Conservation (phyloP, 2,113 vertebrate genomes). For the Cichladusa arquata region DNA sequence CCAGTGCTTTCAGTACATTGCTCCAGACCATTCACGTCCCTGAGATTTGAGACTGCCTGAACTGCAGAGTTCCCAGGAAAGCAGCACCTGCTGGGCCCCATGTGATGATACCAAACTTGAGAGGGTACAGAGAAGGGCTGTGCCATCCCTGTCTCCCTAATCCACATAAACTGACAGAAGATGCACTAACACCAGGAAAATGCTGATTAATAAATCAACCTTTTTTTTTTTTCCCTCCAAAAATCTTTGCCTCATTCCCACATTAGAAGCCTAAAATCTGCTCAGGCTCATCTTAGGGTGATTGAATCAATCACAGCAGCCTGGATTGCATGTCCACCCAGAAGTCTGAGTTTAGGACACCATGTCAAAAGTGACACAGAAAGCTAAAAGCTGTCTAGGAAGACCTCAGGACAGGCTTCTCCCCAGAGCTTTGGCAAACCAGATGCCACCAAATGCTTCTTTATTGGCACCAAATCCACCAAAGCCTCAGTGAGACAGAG, state of each 20-base stretch:
- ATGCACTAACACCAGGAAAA: not conserved
- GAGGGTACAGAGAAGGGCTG: not conserved
- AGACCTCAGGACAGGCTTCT: not conserved
- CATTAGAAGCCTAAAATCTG: not conserved
- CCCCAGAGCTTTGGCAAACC: not conserved
- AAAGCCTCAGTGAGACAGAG: not conserved
- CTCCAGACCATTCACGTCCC: not conserved
- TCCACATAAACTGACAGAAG: not conserved
- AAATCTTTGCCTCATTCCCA: not conserved
- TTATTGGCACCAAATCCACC: not conserved
- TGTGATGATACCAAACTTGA: not conserved
- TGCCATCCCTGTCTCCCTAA: not conserved
- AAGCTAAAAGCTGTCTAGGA: not conserved
- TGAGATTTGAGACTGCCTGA: not conserved
- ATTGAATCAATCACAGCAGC: not conserved
- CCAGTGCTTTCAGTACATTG: not conserved
- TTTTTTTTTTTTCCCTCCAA: not conserved
- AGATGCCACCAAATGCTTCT: not conserved
- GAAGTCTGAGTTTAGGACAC: not conserved
- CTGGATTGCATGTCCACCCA: not conserved
- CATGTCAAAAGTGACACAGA: not conserved
- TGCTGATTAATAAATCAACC: not conserved
- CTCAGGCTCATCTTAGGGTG: not conserved
- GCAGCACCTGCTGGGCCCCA: not conserved
- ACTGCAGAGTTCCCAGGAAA: not conserved